Evolutionary conservation across 2,797 vertebrate species (phyloP), one percentile per base, ranked within the genome.

Genomic region (Zalophus californianus): DNA sequence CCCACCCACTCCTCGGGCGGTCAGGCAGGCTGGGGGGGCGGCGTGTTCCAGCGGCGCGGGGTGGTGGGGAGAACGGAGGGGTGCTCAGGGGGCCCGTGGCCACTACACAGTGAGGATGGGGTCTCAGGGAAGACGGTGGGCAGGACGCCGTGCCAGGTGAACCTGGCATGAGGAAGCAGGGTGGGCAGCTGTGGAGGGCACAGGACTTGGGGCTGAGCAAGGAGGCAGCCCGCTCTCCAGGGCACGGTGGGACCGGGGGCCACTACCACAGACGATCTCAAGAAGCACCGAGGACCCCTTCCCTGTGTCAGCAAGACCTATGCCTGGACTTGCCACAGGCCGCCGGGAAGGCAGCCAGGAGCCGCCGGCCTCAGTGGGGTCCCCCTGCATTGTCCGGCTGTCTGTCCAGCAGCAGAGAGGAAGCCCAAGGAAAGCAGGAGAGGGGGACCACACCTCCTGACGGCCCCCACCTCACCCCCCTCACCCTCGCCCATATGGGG

Each of bases 11-110:
- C 11, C 15, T 6, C 1, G 5, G 66, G 27, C 15, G 27, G 38
- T 56, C 56, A 27, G 54, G 29, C 13, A 1, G 48, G 38, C 58
- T 32, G 16, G 58, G 38, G 77, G 70, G 27, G 3, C 18, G 27
- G 3, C 23, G 0, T 0, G 5, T 20, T 72, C 32, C 60, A 2
- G 27, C 0, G 18, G n/a, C 9, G 2, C 0, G 4, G 72, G 41
- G 72, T 1, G 41, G 41, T 7, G 2, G 7, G 64, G 38, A 64
- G 60, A 44, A 68, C 0, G 0, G 14, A 56, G 25, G 18, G 50
- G 10, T 9, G 1, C 70, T 48, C 18, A 14, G 27, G 23, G 72
- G 62, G 21, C 2, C 0, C 14, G 13, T 10, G 60, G 20, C 13
- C 16, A 15, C 12, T 27, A 85, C 60, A 15, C 48, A 1, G 38